phyloP scores from a whole-genome alignment of 2,797 vertebrate genomes.

The Artibeus jamaicensis region DNA sequence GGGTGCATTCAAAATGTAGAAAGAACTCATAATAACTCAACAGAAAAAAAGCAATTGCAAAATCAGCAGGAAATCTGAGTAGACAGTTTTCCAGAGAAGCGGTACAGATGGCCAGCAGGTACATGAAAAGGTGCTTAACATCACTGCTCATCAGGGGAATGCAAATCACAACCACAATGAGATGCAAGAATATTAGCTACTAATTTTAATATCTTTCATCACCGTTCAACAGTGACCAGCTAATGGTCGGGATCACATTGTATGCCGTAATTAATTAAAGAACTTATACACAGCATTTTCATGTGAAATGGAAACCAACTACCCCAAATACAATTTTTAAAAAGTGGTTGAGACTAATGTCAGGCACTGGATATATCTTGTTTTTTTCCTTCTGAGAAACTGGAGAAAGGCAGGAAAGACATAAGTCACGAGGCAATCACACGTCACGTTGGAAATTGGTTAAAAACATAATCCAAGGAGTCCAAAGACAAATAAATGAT shows the following conservation, averaged over 20 bases:
- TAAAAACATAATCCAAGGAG: conserved; percentile 31
- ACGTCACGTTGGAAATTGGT: neutral
- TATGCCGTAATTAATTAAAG: neutral
- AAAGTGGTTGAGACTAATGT: neutral
- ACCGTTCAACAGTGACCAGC: neutral
- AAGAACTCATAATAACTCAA: neutral
- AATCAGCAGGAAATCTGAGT: neutral
- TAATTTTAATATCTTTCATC: neutral
- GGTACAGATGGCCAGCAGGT: neutral
- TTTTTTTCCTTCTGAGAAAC: neutral
- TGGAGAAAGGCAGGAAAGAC: neutral
- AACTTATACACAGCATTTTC: neutral
- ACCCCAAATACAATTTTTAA: neutral
- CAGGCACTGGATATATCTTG: neutral
- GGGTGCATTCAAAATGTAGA: neutral
- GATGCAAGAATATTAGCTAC: neutral
- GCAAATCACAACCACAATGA: neutral
- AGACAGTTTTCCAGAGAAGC: neutral
- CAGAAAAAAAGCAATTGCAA: neutral
- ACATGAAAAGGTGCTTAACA: neutral
- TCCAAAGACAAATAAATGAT: conserved; percentile 48
- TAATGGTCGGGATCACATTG: neutral
- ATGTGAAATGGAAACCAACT: conserved; percentile 11
- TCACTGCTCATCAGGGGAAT: neutral
- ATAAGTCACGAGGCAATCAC: neutral